These are phyloP conservation scores for Harpagoxenus sublaevis DNA, from an alignment of 2,888 invertebrate species.

Conservation along the genomic window DNA sequence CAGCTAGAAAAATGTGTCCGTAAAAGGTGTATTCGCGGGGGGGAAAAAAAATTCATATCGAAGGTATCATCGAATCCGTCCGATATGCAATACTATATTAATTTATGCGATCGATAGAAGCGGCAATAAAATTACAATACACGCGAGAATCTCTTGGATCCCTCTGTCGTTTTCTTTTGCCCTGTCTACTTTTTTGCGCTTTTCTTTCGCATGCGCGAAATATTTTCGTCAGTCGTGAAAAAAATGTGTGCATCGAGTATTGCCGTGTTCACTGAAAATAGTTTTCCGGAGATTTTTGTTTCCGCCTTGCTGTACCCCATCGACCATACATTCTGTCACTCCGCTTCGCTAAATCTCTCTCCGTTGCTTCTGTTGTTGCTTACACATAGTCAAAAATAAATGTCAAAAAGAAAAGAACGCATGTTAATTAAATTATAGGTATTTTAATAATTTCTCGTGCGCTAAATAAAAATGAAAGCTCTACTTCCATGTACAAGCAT, in stretches of 20 bases:
- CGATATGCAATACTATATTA: background rate
- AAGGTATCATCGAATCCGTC: background rate
- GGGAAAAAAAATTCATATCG: background rate
- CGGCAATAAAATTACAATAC: background rate
- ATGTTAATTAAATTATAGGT: background rate
- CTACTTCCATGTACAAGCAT: background rate
- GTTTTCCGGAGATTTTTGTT: conserved; percentile 31
- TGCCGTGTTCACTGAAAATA: background rate
- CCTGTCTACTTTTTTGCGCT: background rate
- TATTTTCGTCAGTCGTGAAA: background rate
- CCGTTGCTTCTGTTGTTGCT: conserved; percentile 2
- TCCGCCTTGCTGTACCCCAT: conserved; percentile 12
- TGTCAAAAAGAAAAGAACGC: background rate
- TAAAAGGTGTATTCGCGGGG: background rate
- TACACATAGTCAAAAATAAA: background rate
- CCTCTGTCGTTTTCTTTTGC: background rate
- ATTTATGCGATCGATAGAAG: background rate
- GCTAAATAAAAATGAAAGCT: background rate
- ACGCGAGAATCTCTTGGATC: background rate
- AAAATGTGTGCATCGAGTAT: conserved; percentile 1
- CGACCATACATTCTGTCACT: conserved; percentile 39
- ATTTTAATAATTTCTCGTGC: background rate
- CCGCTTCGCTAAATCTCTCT: background rate
- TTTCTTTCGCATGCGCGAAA: background rate
- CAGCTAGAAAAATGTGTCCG: conserved; percentile 10